phyloP scores from a whole-genome alignment of 1,140 invertebrate species.

The Brachionus calyciflorus region DNA sequence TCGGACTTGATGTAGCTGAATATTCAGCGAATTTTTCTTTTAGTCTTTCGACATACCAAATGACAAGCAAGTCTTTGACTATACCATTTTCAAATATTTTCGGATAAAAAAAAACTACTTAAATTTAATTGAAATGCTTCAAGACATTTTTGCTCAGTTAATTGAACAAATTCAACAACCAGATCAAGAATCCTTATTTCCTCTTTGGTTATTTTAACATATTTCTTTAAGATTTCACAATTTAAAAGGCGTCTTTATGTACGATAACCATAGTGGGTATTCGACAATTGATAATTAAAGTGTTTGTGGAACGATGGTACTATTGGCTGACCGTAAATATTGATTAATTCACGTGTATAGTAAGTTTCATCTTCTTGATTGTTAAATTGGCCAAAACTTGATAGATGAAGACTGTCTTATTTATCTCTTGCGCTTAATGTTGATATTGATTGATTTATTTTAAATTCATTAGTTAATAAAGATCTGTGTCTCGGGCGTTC shows the following conservation, averaged over 20 bases:
- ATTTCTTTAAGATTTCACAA: conserved; percentile 43
- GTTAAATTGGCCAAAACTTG: conserved; percentile 3
- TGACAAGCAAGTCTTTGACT: conserved; percentile 41
- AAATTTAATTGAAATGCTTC: conserved; percentile 42
- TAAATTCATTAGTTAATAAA: conserved; percentile 39
- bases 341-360: conserved; percentile 35
- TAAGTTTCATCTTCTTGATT: conserved; percentile 45
- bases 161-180: conserved; percentile 44
- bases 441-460: conserved; percentile 34
- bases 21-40: conserved; percentile 31
- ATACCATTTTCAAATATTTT: conserved; percentile 42
- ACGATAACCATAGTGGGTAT: conserved; percentile 41
- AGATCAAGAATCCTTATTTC: conserved; percentile 29
- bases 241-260: conserved; percentile 28
- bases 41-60: conserved; percentile 43
- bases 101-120: conserved; percentile 29
- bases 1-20: neutral
- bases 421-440: neutral
- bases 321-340: conserved; percentile 45
- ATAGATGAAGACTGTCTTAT: neutral
- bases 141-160: conserved; percentile 28
- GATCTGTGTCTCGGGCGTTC: conserved; percentile 43
- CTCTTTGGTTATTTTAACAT: conserved; percentile 37
- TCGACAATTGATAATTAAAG: conserved; percentile 41
- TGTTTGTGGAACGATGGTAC: conserved; percentile 44